Base-by-base conservation (phyloP, 2,113 vertebrate species). In the Martes martes region DNA sequence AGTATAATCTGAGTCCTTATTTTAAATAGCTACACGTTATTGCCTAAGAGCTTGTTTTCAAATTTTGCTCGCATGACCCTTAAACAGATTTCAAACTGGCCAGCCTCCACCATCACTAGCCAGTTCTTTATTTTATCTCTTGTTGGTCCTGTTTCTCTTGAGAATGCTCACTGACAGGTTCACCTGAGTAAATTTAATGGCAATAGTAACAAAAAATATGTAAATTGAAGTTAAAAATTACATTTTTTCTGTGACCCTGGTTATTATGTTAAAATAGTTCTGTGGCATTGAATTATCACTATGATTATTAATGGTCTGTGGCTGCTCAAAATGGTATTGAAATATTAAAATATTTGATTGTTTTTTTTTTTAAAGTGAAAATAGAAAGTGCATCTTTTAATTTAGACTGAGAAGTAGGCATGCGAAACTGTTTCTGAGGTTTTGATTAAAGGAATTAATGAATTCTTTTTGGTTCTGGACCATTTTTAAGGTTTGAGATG, bases 181-280 rank as follows among this genome's bases (percentile, higher is more conserved):
- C 73, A 47, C 26, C 11, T 21, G 71, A 14, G 21, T 71, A 92
- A 82, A 45, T 5, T 45, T 78, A 93, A 80, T n/a, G 16, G 36
- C 6, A 85, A 23, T 71, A 52, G n/a, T 31, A 65, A 93, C 59
- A 39, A 76, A 47, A 61, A 84, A 55, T 52, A 76, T 36, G 47
- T 67, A 59, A 73, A 42, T 10, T 33, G 13, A 83, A 79, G n/a
- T 74, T 65, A 59, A 57, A 91, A 76, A 65, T 79, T 59, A 42
- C 13, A 7, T 79, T 45, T 79, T 73, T 96, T 79, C 88, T 57
- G 31, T 83, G 57, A 71, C 42, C 71, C 1, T 97, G 26, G 11
- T 50, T 79, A 78, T 84, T 84, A 47, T 79, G 15, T 83, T 93
- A 71, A 93, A 95, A 91, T 87, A 87, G 71, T 95, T 87, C 31